Conservation (phyloP, 2,113 vertebrate species). For the Actenoides hombroni region DNA sequence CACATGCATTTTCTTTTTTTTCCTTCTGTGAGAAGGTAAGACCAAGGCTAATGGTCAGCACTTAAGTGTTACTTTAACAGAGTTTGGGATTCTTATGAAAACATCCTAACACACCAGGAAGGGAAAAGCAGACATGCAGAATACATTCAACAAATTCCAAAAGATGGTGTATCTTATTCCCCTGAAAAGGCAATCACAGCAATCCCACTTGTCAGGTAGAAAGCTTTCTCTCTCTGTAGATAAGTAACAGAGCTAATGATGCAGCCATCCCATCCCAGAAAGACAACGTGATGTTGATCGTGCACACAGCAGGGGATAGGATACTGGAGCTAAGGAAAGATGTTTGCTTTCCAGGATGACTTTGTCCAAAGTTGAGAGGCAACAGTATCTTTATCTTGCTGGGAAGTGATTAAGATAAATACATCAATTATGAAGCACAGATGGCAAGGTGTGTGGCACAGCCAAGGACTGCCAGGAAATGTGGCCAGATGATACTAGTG, state of each 20-base stretch:
- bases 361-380: not conserved
- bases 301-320: not conserved
- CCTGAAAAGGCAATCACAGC: not conserved
- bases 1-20: not conserved
- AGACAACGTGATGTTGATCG: not conserved
- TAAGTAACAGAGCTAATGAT: too few species aligned
- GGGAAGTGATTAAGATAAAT: not conserved
- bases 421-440: not conserved
- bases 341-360: not conserved
- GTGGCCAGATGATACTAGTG: rapidly evolving
- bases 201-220: not conserved
- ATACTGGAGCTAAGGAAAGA: not conserved
- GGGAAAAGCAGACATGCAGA: not conserved
- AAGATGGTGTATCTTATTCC: not conserved
- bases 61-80: not conserved
- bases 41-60: not conserved
- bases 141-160: not conserved
- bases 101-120: not conserved
- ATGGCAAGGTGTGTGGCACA: not conserved
- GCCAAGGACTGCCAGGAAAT: not conserved
- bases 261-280: not conserved
- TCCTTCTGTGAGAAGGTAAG: not conserved
- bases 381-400: not conserved
- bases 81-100: not conserved
- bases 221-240: not conserved